Base-by-base conservation (phyloP, 2,113 vertebrate genomes). In the Fulica atra region DNA sequence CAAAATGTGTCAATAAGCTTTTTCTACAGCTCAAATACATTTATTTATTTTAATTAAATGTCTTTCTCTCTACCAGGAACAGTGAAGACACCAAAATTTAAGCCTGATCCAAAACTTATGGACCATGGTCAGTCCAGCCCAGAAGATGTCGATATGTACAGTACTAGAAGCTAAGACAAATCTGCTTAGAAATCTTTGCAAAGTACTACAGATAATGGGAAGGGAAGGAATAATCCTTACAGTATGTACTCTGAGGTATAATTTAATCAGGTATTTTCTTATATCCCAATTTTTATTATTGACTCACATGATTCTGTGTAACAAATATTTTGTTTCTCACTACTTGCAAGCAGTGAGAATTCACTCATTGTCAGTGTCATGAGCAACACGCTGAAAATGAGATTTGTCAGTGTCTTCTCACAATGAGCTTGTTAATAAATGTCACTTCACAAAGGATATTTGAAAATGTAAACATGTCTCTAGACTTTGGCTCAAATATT, bases 121-220 rank as follows among this genome's bases (percentile, higher is more conserved):
- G 99, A 99, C 94, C 98, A 99, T 2, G 99, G 99, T 64, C 99
- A 99, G 91, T 98, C 98, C 76, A 98, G 57, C 95, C 98, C 99
- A 4, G 99, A 99, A 95, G 99, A 99, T 80, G 96, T 95, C 95
- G 99, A 99, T 96, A 96, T 99, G 98, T 99, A 99, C 98, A 99
- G 98, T 96, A 99, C 98, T 57, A 98, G 99, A 96, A 98, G 98
- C 97, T 99, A 92, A 94, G 81, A 53, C 12, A 77, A 79, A 71
- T n/a, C 92, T 61, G 56, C 84, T 81, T 59, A 70, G 69, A 89
- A 80, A 73, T 86, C 85, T 61, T 72, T 87, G 68, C 88, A 59
- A 74, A 93, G 31, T 84, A 42, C 84, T 69, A 90, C 89, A 54
- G 72, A 96, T 65, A 61, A 78, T 80, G 88, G 92, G 78, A 71